These are phyloP conservation scores for Prinia subflava DNA, from an alignment of 2,113 vertebrate species.

Conservation along the genomic window DNA sequence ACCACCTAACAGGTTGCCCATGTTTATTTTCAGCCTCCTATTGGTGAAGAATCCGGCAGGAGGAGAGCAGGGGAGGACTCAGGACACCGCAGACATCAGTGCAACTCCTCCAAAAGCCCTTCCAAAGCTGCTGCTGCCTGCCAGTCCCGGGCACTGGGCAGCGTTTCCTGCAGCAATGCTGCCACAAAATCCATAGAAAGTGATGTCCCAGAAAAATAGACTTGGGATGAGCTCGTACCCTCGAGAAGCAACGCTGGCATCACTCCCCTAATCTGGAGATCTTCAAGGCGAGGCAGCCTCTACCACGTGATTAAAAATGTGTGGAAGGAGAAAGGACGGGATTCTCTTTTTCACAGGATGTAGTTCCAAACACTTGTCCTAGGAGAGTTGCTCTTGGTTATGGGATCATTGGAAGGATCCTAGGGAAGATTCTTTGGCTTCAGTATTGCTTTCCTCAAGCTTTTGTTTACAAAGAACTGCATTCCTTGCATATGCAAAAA, in stretches of 20 bases:
- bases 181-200: conserved; percentile 56
- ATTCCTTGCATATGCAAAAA: conserved; percentile 74
- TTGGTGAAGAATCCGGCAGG: conserved; percentile 82
- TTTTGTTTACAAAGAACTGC: conserved; percentile 82
- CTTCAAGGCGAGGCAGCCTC: conserved; percentile 48
- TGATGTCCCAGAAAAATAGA: conserved; percentile 70
- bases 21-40: conserved; percentile 81
- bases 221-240: not conserved
- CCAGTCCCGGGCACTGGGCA: conserved; percentile 5
- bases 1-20: not conserved
- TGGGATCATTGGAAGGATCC: conserved; percentile 57
- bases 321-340: conserved; percentile 52
- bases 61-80: conserved; percentile 79
- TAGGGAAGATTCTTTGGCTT: conserved; percentile 63
- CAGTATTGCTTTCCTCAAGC: conserved; percentile 69
- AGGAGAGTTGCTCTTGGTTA: conserved; percentile 42
- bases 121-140: conserved; percentile 14
- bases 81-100: conserved; percentile 67
- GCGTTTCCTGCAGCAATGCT: conserved; percentile 6
- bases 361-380: conserved; percentile 39
- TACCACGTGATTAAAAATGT: conserved; percentile 30
- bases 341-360: conserved; percentile 41
- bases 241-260: conserved; percentile 31
- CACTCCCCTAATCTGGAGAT: conserved; percentile 28
- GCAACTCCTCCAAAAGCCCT: conserved; percentile 65